Evolutionary conservation across 1,140 invertebrate species (phyloP).

Genomic region (Semibalanus balanoides): DNA sequence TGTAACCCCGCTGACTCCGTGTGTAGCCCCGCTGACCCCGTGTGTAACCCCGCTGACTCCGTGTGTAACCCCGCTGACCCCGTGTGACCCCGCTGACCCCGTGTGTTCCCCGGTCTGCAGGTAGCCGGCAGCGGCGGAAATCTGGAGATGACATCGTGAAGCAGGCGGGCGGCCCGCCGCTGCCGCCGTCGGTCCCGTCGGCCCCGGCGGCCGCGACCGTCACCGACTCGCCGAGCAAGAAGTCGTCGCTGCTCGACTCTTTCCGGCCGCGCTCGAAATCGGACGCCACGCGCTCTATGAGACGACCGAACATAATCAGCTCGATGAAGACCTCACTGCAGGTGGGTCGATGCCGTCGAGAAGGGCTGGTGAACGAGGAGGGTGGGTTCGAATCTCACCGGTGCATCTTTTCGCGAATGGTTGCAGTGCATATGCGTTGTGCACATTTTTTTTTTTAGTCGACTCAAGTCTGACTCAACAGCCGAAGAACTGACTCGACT

Average conservation of each 20-base stretch:
- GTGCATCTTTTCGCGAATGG: too few species aligned
- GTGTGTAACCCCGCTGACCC: not conserved
- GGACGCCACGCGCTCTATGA: conserved; percentile 38
- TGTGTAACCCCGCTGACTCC: too few species aligned
- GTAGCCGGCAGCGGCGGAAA: conserved; percentile 30
- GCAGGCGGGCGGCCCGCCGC: conserved; percentile 15
- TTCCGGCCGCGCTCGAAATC: conserved; percentile 67
- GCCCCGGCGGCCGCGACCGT: conserved; percentile 24
- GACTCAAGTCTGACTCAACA: too few species aligned
- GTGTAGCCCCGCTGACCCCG: too few species aligned
- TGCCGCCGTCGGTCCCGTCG: conserved; percentile 24
- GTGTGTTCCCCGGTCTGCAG: not conserved
- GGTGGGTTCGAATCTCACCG: too few species aligned
- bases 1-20: too few species aligned
- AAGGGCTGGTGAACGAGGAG: too few species aligned
- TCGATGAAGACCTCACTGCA: not conserved
- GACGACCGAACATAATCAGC: not conserved
- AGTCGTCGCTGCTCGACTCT: conserved; percentile 53
- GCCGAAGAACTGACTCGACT: too few species aligned
- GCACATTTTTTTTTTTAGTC: too few species aligned
- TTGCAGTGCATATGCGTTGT: too few species aligned
- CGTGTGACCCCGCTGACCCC: not conserved
- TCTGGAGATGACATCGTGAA: conserved; percentile 33
- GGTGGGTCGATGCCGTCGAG: not conserved
- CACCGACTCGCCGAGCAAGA: conserved; percentile 22